Evolutionary conservation across 2,113 vertebrate species (phyloP).

Genomic region (Falcunculus frontatus): DNA sequence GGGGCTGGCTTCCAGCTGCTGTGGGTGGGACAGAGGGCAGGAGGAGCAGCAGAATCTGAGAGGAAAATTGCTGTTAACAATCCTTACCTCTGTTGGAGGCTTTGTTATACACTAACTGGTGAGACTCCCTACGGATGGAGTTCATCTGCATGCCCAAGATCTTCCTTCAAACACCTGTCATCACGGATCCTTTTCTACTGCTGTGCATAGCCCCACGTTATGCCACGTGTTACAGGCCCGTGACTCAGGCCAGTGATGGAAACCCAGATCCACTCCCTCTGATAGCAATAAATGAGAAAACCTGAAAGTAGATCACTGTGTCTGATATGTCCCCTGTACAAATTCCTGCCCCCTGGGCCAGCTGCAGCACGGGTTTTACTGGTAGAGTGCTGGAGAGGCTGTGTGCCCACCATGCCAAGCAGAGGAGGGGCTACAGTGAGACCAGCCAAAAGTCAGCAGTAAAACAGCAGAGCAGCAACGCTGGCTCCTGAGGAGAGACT

Average conservation of each 20-base stretch:
- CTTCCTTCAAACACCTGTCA: background rate
- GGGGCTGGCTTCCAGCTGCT: background rate
- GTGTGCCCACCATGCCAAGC: background rate
- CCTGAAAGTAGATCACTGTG: background rate
- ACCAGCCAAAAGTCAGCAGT: background rate
- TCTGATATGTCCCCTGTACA: background rate
- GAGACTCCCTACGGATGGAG: background rate
- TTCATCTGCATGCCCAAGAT: background rate
- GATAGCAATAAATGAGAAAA: background rate
- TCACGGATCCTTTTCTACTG: accelerated
- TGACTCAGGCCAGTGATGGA: accelerated
- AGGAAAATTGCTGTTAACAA: background rate
- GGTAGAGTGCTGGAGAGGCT: background rate
- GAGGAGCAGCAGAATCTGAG: background rate
- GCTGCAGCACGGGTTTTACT: background rate
- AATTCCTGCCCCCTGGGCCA: background rate
- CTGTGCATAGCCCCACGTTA: background rate
- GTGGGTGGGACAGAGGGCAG: background rate
- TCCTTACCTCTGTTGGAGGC: background rate
- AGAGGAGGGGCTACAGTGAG: background rate
- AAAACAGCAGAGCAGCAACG: background rate
- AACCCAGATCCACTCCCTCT: background rate
- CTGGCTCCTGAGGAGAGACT: background rate
- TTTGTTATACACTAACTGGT: background rate
- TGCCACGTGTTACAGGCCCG: accelerated